Evolutionary conservation across 2,888 invertebrate genomes (phyloP), one percentile per base, ranked within the genome.

Genomic region (Drosophila mulleri): DNA sequence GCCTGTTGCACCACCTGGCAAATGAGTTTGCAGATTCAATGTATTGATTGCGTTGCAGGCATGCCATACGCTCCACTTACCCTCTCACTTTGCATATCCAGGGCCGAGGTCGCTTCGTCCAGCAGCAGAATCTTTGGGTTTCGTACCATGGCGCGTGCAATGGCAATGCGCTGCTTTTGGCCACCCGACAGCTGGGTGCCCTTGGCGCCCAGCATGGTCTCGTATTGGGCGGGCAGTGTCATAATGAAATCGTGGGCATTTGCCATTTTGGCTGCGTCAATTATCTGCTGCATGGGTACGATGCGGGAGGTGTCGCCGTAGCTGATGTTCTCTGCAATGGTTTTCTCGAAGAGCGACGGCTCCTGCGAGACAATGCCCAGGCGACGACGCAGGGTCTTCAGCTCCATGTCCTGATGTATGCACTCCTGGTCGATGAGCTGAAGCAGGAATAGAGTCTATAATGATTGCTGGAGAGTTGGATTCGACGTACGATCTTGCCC

Each of bases 341-440:
- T 96, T 63, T 96, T 94, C 91, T 97, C 97, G 92, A 98, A 98
- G 2, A 98, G 94, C 6, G 96, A 95, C 0, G 98, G 98, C 88
- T 98, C 98, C 93, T 98, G 98, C 16, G 97, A 97, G 1, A 98
- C 96, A 63, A 98, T 96, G 2, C 98, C 98, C 67, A 98, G 94
- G 72, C 97, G 95, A 42, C 95, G 94, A 60, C 98, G 94, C 11
- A 96, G 92, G 88, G 95, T 95, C 18, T 94, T 92, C 11, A 97
- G 91, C 0, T 93, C 93, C 48, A 95, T 93, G 79, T 94, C 94
- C 0, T 88, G 83, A 0, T 91, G 92, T 56, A 96, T 94, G 89
- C 96, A 91, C 87, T 94, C 72, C 92, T 92, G 62, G 91, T 93
- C 76, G 95, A 94, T 87, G 2, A 85, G 69, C 91, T 91, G 39